Evolutionary conservation across 2,113 vertebrate species (phyloP), one percentile per base, ranked within the genome.

Genomic region (Arvicanthis niloticus): DNA sequence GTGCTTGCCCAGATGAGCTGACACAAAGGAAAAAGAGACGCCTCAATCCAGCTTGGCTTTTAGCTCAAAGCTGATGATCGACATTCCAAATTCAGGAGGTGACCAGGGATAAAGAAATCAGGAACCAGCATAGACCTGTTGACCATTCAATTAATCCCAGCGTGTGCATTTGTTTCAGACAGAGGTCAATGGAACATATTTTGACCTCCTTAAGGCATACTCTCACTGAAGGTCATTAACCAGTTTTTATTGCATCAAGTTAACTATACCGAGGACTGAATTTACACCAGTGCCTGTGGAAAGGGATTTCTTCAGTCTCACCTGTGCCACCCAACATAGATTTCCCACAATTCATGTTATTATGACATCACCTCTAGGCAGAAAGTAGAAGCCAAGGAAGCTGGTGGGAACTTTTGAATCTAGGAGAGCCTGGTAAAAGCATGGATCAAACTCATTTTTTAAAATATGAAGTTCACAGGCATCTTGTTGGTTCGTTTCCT

Each of bases 381-480:
- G 29, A 68, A 68, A 68, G 6, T 37, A 72, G 70, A 16, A 68
- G 13, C 31, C 15, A 68, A 37, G 37, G 31, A 68, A 34, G 5
- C 31, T 37, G 67, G 67, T 68, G 67, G 62, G 31, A 68, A 90
- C 17, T 56, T 80, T 29, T 34, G 22, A 37, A 10, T 58, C 37
- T 82, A 13, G 12, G 2, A 65, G 62, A 75, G 16, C 5, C 89
- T 70, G 34, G 7, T 42, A 62, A 81, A 4, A 22, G 68, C 37
- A 51, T 94, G 72, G 37, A 16, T 84, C 73, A 37, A 88, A 62
- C 37, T 60, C 21, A 8, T 24, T 24, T 60, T 92, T 72, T 68
- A 3, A 3, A 56, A 42, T 42, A 24, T 22, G 0, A 75, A 22
- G 17, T 19, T 45, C 42, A 2, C 0, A 0, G 76, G 68, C 10